phyloP scores from a whole-genome alignment of 1,140 invertebrate species.

The Zelostemma sp. region DNA sequence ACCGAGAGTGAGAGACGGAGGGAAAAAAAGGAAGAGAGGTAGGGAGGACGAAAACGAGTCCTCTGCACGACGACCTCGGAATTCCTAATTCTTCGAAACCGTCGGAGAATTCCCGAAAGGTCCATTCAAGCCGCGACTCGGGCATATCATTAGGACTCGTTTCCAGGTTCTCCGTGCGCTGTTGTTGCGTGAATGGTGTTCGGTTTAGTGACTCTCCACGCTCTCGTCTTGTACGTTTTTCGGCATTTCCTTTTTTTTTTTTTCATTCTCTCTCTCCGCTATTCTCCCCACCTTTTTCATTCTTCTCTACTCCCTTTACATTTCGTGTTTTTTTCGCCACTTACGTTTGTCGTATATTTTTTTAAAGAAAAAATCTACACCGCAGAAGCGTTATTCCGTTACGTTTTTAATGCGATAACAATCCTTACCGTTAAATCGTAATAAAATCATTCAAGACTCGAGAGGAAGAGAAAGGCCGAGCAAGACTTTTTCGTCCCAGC shows the following conservation, averaged over 20 bases:
- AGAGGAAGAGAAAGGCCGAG: not conserved
- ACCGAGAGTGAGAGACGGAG: conserved; percentile 25
- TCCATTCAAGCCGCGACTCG: conserved; percentile 62
- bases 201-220: conserved; percentile 33
- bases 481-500: not conserved
- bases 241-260: conserved; percentile 24
- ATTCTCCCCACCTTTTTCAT: conserved; percentile 18
- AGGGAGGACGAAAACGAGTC: conserved; percentile 25
- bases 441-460: not conserved
- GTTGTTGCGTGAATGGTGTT: conserved; percentile 61
- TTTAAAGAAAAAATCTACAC: too few relatives aligned
- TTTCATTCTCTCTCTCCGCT: conserved; percentile 5
- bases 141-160: conserved; percentile 69
- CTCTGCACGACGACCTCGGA: conserved; percentile 57
- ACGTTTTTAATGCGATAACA: not conserved
- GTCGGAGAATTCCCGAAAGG: conserved; percentile 70
- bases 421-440: not conserved
- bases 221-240: conserved; percentile 31
- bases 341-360: too few relatives aligned
- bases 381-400: not conserved
- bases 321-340: too few relatives aligned
- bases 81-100: conserved; percentile 71
- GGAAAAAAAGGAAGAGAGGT: not conserved
- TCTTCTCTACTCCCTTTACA: conserved; percentile 12
- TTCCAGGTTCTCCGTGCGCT: conserved; percentile 62